Base-by-base conservation (phyloP, 2,113 vertebrate species). In the Sinocyclocheilus grahami region DNA sequence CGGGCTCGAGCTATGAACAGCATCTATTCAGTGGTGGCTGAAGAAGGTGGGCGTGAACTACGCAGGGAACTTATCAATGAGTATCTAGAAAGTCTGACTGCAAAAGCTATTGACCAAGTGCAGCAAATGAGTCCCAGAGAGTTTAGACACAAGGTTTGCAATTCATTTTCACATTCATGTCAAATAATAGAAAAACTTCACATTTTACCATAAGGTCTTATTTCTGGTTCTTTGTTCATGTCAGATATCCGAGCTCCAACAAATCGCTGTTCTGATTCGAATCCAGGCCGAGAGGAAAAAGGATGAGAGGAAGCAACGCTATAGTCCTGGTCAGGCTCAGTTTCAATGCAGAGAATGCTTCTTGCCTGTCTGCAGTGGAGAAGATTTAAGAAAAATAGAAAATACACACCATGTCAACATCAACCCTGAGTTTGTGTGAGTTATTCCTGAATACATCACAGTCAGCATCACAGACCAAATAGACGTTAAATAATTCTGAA, bases 371-470 rank as follows among this genome's bases (percentile, higher is more conserved):
- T 96, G 96, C 88, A 86, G 58, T 0, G 98, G 95, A 81, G 94
- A 89, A 0, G 96, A 99, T 93, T 91, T 99, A 12, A 93, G 92
- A 88, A 91, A 92, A 0, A 92, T 98, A 83, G 97, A 98, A 67
- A 93, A 93, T 3, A 60, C 80, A 0, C 97, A 97, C 90, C 94
- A 96, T 0, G 91, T 98, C 85, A 98, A 96, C 2, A 9, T 97
- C 93, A 98, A 95, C 89, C 92, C 95, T 5, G 63, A 77, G 3
- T 99, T 99, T 60, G 12, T 91, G 98, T 99, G 90, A 95, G 97
- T 86, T 27, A 2, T 12, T 63, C 24, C 1, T 30, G 16, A 72
- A 10, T 24, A 63, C 12, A 37, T 51, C 8, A 24, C 12, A 46
- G 27, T 67, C 33, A 27, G 18, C 16, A 5, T 67, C 39, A 65